These are phyloP conservation scores for Idris sp. DNA, from an alignment of 1,140 invertebrate species.

Conservation along the genomic window DNA sequence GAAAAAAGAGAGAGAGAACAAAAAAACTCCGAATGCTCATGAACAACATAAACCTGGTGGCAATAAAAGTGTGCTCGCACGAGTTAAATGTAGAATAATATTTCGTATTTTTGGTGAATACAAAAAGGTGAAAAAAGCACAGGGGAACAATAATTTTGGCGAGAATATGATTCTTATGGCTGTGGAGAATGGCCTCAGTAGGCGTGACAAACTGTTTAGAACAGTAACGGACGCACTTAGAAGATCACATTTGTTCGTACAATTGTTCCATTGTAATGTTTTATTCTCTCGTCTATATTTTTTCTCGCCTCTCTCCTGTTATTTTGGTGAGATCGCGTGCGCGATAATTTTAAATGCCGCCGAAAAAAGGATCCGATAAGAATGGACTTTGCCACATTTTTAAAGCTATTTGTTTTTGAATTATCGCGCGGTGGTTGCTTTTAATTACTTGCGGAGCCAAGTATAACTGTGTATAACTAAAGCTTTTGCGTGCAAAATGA, in stretches of 20 bases:
- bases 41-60: slow-evolving; percentile 1
- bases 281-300: slow-evolving; percentile 5
- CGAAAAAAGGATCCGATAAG: slow-evolving; percentile 20
- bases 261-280: slow-evolving; percentile 23
- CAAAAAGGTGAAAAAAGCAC: slow-evolving; percentile 14
- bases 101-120: slow-evolving; percentile 29
- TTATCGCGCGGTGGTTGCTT: slow-evolving; percentile 37
- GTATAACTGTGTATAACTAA: slow-evolving; percentile 45
- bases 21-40: no score
- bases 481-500: slow-evolving; percentile 33
- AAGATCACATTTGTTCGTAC: slow-evolving; percentile 29
- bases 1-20: no score
- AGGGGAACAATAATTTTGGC: slow-evolving; percentile 31
- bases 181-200: slow-evolving; percentile 18
- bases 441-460: slow-evolving; percentile 34
- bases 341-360: slow-evolving; percentile 4
- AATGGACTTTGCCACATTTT: slow-evolving; percentile 6
- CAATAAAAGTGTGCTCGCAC: slow-evolving; percentile 19
- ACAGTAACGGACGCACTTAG: slow-evolving; percentile 40
- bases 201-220: slow-evolving; percentile 53
- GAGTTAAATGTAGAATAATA: slow-evolving; percentile 34
- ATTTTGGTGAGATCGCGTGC: not conserved
- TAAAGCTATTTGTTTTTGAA: slow-evolving; percentile 30
- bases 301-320: not conserved
- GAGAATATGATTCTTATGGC: slow-evolving; percentile 41